These are phyloP conservation scores for Drosophila pallidifrons DNA, from an alignment of 1,140 invertebrate genomes.

Conservation along the genomic window DNA sequence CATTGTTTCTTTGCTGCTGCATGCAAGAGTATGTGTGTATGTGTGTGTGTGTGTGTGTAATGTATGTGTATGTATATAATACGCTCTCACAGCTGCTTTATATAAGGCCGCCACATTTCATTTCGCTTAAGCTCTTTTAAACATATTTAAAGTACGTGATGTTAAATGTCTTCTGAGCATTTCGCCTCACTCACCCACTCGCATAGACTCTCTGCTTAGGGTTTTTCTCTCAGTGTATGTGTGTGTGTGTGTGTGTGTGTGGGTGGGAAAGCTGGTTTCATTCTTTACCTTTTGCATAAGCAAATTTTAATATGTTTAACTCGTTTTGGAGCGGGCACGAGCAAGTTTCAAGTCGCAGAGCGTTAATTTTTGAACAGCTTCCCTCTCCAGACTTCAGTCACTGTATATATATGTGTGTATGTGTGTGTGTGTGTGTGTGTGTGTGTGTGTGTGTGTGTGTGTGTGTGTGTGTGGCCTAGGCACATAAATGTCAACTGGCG, in stretches of 20 bases:
- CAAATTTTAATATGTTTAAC: constrained; percentile 83
- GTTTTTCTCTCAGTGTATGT: not conserved
- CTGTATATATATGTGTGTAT: constrained; percentile 2
- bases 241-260: constrained; percentile 8
- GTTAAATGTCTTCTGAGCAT: constrained; percentile 71
- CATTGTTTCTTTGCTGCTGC: constrained; percentile 4
- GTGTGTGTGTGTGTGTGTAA: constrained; percentile 1
- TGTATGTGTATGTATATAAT: constrained; percentile 34
- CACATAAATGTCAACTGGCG: constrained; percentile 78
- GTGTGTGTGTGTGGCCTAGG: constrained; percentile 50
- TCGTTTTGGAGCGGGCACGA: constrained; percentile 53
- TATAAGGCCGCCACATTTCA: constrained; percentile 52
- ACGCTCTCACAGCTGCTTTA: constrained; percentile 16
- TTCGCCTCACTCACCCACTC: constrained; percentile 35
- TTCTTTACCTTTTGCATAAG: constrained; percentile 63
- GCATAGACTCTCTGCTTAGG: constrained; percentile 10
- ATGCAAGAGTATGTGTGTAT: constrained; percentile 5
- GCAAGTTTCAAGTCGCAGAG: constrained; percentile 37
- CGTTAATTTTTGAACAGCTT: constrained; percentile 51
- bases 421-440: constrained; percentile 38
- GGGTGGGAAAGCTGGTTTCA: constrained; percentile 2
- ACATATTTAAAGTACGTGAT: constrained; percentile 81
- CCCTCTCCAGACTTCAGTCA: not conserved
- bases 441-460: constrained; percentile 38
- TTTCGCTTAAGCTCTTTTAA: constrained; percentile 77